Base-by-base conservation (phyloP, 64 coral and sea anemone genomes). In the Actinia tenebrosa region DNA sequence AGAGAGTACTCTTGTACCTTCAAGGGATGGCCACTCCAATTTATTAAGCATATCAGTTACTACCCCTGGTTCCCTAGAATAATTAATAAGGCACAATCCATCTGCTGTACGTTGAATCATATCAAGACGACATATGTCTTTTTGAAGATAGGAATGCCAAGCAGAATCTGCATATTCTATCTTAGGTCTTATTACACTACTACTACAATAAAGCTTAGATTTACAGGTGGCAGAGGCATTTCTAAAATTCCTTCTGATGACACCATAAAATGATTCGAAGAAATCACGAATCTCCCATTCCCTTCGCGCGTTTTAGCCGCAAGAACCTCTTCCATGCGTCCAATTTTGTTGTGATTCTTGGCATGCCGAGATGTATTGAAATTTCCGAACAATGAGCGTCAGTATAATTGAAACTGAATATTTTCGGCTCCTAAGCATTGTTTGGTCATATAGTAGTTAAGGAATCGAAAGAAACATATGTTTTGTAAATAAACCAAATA, bases 191-290 rank as follows among this genome's bases (percentile, higher is more conserved):
- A 89, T 59, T 25, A 89, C 30, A 37, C 30, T 37, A 37, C 30
- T 59, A 69, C 88, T 83, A 82, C 79, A 83, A 62, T 83, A 82
- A 82, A 89, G 88, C 64, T 83, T 42, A 11, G 53, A 55, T 55
- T 55, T 55, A 55, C 53, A 55, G 53, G 53, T 55, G 5, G 53
- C 11, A 55, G 53, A 88, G 47, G 16, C 88, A 25, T 43, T 82
- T 83, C 79, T 89, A 89, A 89, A 89, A 89, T 66, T 89, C 27
- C 78, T 60, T 82, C 88, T 89, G 60, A 89, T 89, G 82, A 89
- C 88, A 7, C 78, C 89, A 37, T 37, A 37, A 37, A 37, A 37
- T 37, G 30, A 37, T 37, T 37, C 30, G 30, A 37, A 37, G 30
- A 37, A 37, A 37, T 37, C 30, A 37, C 30, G 30, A 37, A 37